A percentile compares a stretch with the other conserved stretches of the same genome.
Conservation (phyloP, 30 jellyfish, hydroid and myxozoan species). For the Phacellophora camtschatica region DNA sequence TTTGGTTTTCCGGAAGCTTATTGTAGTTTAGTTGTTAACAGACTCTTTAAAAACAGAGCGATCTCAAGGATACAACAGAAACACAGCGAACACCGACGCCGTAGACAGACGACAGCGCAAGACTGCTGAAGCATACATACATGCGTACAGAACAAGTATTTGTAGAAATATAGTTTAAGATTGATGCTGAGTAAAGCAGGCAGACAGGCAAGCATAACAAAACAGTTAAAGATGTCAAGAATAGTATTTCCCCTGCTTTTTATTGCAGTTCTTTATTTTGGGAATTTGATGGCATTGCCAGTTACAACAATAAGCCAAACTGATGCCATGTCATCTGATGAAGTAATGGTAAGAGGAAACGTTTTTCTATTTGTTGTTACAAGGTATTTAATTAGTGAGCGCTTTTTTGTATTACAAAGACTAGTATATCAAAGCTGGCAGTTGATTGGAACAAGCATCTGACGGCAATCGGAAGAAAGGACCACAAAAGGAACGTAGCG, state of each 20-base stretch:
- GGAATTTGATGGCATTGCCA: constrained; percentile 29
- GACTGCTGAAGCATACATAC: neutral
- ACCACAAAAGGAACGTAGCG: too few relatives aligned
- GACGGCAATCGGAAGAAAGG: too few relatives aligned
- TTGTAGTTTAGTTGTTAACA: constrained; percentile 43
- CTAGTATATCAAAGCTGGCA: too few relatives aligned
- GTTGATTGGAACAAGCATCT: too few relatives aligned
- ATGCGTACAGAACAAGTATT: too few relatives aligned
- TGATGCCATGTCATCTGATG: constrained; percentile 30
- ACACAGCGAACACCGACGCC: constrained; percentile 4
- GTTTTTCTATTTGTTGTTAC: neutral
- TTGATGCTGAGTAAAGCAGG: too few relatives aligned
- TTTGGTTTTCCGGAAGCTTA: constrained; percentile 72
- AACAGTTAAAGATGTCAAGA: neutral
- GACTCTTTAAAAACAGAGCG: constrained; percentile 51
- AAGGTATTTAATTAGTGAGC: too few relatives aligned
- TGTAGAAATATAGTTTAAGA: too few relatives aligned
- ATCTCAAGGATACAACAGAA: constrained; percentile 5
- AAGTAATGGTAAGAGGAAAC: constrained; percentile 37
- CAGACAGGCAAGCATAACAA: neutral
- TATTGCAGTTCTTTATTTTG: neutral
- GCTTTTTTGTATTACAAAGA: too few relatives aligned
- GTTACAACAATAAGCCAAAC: neutral
- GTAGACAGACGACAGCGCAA: neutral
- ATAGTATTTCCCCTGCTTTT: neutral